Percentiles rank a stretch among this genome's conserved stretches.
These are phyloP conservation scores for Sakesphorus luctuosus DNA, from an alignment of 2,113 vertebrate species.

Conservation along the genomic window DNA sequence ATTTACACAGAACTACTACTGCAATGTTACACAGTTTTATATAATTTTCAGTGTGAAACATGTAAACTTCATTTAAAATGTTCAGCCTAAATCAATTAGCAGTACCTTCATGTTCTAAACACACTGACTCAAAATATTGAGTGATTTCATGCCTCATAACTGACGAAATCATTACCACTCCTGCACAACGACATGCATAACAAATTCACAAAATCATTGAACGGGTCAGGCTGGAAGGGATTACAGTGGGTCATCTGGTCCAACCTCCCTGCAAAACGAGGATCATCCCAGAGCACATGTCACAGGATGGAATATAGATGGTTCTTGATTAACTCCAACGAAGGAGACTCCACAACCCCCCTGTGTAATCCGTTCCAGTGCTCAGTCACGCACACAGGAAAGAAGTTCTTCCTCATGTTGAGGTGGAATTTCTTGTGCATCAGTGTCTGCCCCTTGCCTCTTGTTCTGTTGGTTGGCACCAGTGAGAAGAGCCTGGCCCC, in stretches of 20 bases:
- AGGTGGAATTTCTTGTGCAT: neutral
- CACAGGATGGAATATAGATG: neutral
- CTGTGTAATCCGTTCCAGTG: neutral
- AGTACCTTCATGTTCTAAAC: neutral
- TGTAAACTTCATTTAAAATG: neutral
- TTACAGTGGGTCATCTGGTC: neutral
- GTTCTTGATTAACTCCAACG: neutral
- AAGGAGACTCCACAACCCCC: neutral
- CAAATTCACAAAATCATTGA: neutral
- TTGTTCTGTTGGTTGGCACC: neutral
- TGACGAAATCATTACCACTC: neutral
- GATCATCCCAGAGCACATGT: rapidly evolving
- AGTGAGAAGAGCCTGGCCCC: neutral
- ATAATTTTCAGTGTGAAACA: neutral
- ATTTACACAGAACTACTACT: neutral
- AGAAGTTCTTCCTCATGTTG: neutral
- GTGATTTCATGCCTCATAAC: neutral
- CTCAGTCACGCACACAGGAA: neutral
- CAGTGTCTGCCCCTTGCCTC: neutral
- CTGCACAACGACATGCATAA: rapidly evolving
- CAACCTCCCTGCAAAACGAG: neutral
- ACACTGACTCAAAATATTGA: neutral
- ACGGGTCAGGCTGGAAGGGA: neutral
- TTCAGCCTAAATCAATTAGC: neutral
- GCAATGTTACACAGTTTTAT: neutral